Evolutionary conservation across 1,140 invertebrate genomes (phyloP).

Genomic region (Heliconius congener): DNA sequence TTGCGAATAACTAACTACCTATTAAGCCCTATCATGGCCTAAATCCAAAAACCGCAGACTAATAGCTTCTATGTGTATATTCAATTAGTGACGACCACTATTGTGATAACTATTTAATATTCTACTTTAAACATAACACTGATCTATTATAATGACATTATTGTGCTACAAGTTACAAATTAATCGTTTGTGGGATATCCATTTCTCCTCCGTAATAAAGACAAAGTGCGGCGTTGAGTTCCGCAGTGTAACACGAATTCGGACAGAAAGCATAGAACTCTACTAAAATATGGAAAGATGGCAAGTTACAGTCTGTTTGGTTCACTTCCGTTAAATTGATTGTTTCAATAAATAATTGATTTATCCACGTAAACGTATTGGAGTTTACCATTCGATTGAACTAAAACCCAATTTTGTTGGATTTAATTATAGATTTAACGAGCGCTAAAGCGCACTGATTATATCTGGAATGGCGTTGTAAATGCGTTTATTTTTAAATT

Average conservation of each 20-base stretch:
- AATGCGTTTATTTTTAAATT: background rate
- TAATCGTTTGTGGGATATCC: too few species aligned
- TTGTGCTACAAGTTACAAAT: background rate
- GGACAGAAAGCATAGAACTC: too few species aligned
- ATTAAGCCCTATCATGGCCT: conserved; percentile 6
- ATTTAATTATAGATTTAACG: conserved; percentile 10
- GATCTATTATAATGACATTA: background rate
- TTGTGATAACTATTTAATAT: conserved; percentile 8
- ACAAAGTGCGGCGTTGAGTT: too few species aligned
- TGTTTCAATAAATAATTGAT: conserved; percentile 8
- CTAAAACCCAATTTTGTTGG: conserved; percentile 1
- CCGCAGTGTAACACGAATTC: too few species aligned
- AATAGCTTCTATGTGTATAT: conserved; percentile 3
- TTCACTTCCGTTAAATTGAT: background rate
- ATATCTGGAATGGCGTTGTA: background rate
- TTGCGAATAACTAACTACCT: background rate
- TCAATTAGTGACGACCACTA: conserved; percentile 4
- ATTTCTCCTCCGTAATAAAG: too few species aligned
- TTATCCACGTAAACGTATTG: conserved; percentile 8
- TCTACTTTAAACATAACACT: conserved; percentile 6
- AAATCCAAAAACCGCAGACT: conserved; percentile 8
- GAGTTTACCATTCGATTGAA: conserved; percentile 2
- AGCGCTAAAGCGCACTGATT: background rate
- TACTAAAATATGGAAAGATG: background rate
- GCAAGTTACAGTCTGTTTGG: background rate